Evolutionary conservation across 2,888 invertebrate species (phyloP), one percentile per base, ranked within the genome.

Genomic region (Spodoptera littoralis): DNA sequence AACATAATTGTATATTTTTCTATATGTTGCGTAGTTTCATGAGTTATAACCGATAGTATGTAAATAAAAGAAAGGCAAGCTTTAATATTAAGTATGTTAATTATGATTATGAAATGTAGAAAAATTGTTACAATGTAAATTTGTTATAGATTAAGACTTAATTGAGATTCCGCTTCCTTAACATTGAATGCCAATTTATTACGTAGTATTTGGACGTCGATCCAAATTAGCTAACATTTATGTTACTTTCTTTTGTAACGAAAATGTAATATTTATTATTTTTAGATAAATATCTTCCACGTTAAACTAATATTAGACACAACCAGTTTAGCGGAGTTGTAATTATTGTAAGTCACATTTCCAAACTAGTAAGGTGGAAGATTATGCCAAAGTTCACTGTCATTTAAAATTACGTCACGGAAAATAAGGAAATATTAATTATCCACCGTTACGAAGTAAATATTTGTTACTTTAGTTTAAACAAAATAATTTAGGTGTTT

Each of bases 81-180:
- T 93, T 93, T 93, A 93, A 93, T 80, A 76, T 85, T 91, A 92
- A 92, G 89, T 90, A 87, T 84, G 89, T 89, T 90, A 86, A 86
- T 86, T 84, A 86, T 83, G 78, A 83, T 83, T 85, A 87, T 84
- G 69, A 72, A 74, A 77, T 76, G 84, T 90, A 91, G 88, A 80
- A 76, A 76, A 88, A 87, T 90, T 92, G 92, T 93, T 93, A 89
- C 85, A 86, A 76, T 91, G 90, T 91, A 91, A 88, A 89, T 90
- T 93, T 90, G 91, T 92, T 92, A 84, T 92, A 89, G 88, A 76
- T 71, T 89, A 89, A 88, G 86, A 74, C 72, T 73, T 79, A 69
- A 77, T 84, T 84, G 84, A 88, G 84, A 90, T 88, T 86, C 81
- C 80, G 88, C 89, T 90, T 90, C 87, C 89, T 81, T 79, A 76